These are phyloP conservation scores for Drosophila nigricruria DNA, from an alignment of 2,888 invertebrate genomes.

Conservation along the genomic window DNA sequence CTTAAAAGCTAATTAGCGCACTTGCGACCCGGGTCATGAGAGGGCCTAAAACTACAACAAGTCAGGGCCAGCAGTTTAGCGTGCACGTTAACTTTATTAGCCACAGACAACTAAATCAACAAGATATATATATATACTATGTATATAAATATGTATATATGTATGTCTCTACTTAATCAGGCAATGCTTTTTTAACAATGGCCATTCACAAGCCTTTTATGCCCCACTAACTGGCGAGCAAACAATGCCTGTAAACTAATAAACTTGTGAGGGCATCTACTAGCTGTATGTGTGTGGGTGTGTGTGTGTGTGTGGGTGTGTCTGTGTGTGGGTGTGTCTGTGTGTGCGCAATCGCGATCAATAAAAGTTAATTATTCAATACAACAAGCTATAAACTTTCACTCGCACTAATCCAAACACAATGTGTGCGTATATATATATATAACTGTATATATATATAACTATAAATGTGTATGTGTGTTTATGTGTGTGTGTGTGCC, in stretches of 20 bases:
- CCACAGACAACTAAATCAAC: constrained; percentile 54
- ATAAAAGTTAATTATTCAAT: constrained; percentile 83
- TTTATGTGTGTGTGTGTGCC: constrained; percentile 12
- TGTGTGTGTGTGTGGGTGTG: constrained; percentile 9
- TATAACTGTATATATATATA: too few relatives aligned
- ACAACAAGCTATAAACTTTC: constrained; percentile 66
- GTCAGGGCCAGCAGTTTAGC: constrained; percentile 74
- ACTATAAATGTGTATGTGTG: constrained; percentile 3
- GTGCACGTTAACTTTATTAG: constrained; percentile 74
- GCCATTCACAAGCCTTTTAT: constrained; percentile 52
- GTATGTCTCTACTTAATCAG: constrained; percentile 56
- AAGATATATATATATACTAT: constrained; percentile 8
- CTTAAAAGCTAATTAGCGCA: constrained; percentile 80
- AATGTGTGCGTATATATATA: constrained; percentile 24
- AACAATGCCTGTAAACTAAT: constrained; percentile 72
- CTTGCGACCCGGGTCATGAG: constrained; percentile 41
- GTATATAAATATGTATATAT: neutral
- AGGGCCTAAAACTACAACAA: constrained; percentile 30
- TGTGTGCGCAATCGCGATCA: constrained; percentile 64
- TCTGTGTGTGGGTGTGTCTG: constrained; percentile 6
- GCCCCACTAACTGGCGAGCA: constrained; percentile 40
- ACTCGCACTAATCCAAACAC: constrained; percentile 54
- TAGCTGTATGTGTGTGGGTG: neutral
- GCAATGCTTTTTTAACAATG: constrained; percentile 66
- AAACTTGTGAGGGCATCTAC: constrained; percentile 59